phyloP scores from a whole-genome alignment of 2,113 vertebrate genomes.

The Gulo gulo region DNA sequence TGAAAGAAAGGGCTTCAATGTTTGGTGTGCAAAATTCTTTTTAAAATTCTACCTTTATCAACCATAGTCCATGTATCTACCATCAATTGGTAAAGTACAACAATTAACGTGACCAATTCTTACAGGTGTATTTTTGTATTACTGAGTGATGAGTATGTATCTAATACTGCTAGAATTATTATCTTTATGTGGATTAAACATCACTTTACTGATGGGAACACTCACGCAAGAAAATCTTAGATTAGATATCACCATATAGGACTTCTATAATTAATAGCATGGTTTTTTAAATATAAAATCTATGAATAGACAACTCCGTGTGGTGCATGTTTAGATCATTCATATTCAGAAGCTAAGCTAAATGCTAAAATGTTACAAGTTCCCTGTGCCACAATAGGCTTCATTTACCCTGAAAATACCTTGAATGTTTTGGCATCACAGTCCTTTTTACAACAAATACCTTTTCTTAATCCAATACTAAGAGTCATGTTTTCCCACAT shows the following conservation, averaged over 20 bases:
- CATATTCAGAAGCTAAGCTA: slow-evolving; percentile 32
- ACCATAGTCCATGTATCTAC: not conserved
- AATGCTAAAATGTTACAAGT: not conserved
- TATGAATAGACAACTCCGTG: not conserved
- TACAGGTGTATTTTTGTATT: not conserved
- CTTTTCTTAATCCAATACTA: slow-evolving; percentile 85
- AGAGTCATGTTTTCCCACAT: slow-evolving; percentile 90
- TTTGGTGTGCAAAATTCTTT: not conserved
- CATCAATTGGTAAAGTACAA: not conserved
- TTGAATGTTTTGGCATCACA: slow-evolving; percentile 65
- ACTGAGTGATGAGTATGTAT: not conserved
- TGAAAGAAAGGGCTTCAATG: not conserved
- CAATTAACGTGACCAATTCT: not conserved
- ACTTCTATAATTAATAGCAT: not conserved
- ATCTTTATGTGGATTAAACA: not conserved
- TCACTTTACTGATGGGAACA: not conserved
- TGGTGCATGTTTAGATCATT: not conserved
- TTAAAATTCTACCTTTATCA: not conserved
- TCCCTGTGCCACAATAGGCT: not conserved
- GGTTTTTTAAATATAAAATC: not conserved
- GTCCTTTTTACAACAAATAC: slow-evolving; percentile 71
- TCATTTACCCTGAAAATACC: slow-evolving; percentile 42
- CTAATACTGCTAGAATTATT: not conserved
- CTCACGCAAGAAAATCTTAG: not conserved
- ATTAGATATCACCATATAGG: not conserved